Evolutionary conservation across 2,888 invertebrate genomes (phyloP), one percentile per base, ranked within the genome.

Genomic region (Serrognathus titanus): DNA sequence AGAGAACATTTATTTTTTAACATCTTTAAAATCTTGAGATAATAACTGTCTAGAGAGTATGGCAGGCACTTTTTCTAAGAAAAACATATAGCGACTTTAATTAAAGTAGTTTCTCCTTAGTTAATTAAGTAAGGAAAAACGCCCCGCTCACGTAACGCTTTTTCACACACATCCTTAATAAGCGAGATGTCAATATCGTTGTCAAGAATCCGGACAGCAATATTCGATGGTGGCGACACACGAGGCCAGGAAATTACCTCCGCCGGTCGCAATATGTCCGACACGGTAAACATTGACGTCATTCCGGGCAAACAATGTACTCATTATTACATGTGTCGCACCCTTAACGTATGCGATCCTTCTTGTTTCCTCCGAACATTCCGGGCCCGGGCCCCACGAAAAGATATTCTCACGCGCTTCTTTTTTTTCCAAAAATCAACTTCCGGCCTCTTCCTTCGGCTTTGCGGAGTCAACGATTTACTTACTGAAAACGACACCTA

Each of bases 211-310:
- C 20, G 31, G 55, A 49, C 38, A 37, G 60, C 60, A 62, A 62
- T 62, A 62, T 62, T 62, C 53, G 53, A 53, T 50, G 41, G 57
- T 13, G 57, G 57, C 51, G 51, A 51, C 51, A 47, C 56, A 57
- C 53, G 53, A 60, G 57, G 60, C 57, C 63, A 73, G 77, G 77
- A 77, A 75, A 77, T 77, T 77, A 75, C 75, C 74, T 72, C 71
- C 72, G 72, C 70, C 71, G 72, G 72, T 73, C 73, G 76, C 75
- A 77, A 77, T 77, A 77, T 76, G 75, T 76, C 74, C 73, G 75
- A 73, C 73, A 75, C 68, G 64, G 73, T 71, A 76, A 76, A 76
- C 75, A 76, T 71, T 76, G 75, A 75, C 76, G 75, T 75, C 76
- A 75, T 66, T 68, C 68, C 62, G 70, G 59, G 74, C 60, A 69